These are phyloP conservation scores for Budorcas taxicolor DNA, from an alignment of 2,113 vertebrate species.

Conservation along the genomic window DNA sequence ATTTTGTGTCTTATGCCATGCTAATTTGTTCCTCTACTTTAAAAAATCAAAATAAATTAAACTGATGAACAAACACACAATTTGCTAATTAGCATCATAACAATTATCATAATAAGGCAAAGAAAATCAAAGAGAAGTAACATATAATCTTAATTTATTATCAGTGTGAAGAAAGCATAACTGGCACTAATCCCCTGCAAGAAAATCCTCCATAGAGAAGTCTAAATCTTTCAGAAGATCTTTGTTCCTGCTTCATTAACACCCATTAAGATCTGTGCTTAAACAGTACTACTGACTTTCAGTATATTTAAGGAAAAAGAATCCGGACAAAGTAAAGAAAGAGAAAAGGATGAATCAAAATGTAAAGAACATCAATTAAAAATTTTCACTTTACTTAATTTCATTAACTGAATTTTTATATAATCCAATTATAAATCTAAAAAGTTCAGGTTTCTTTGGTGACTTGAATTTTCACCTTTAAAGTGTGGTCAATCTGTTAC, in stretches of 20 bases:
- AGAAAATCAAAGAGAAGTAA: not conserved
- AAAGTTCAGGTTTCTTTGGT: not conserved
- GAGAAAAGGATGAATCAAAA: not conserved
- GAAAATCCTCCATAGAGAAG: not conserved
- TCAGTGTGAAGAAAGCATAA: not conserved
- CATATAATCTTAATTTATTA: not conserved
- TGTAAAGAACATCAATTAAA: not conserved
- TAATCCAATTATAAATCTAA: not conserved
- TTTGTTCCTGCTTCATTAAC: not conserved
- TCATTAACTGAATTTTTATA: not conserved
- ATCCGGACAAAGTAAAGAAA: not conserved
- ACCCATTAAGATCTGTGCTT: not conserved
- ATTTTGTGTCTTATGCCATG: not conserved
- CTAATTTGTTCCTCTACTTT: not conserved
- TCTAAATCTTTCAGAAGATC: not conserved
- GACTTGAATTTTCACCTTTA: not conserved
- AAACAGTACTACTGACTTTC: not conserved
- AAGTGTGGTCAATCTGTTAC: not conserved
- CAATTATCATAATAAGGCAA: not conserved
- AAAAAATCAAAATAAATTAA: constrained; percentile 26
- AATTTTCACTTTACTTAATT: not conserved
- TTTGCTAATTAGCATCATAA: constrained; percentile 4
- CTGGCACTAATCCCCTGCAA: not conserved
- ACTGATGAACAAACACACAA: not conserved
- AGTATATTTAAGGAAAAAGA: not conserved